Percentiles rank a stretch among this genome's conserved stretches.
Conservation (phyloP, 2,113 vertebrate species). For the Poicephalus gulielmi region DNA sequence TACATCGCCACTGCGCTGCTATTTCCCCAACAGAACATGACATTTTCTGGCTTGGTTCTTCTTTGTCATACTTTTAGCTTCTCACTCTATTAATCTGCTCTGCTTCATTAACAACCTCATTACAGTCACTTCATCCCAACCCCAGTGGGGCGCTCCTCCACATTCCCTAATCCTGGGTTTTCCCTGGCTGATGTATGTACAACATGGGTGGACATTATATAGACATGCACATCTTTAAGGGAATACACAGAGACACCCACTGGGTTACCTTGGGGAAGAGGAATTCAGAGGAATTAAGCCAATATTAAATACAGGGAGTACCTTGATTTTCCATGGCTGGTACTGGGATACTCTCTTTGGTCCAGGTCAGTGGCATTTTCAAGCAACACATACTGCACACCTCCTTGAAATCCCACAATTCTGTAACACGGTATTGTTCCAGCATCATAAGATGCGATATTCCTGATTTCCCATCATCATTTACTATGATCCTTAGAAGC, state of each 20-base stretch:
- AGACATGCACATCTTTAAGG: neutral
- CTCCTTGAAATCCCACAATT: neutral
- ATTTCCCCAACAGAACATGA: neutral
- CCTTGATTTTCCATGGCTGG: neutral
- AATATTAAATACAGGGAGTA: neutral
- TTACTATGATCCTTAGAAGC: neutral
- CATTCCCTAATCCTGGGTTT: neutral
- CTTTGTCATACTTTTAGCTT: neutral
- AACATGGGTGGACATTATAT: fast-evolving
- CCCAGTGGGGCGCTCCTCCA: neutral
- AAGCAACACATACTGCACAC: neutral
- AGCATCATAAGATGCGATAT: neutral
- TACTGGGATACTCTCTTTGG: neutral
- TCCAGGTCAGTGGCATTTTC: fast-evolving
- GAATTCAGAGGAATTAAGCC: neutral
- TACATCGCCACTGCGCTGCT: neutral
- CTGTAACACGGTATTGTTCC: neutral
- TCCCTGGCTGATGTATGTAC: neutral
- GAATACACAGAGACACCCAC: neutral
- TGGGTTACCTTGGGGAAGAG: neutral
- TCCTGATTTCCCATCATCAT: neutral
- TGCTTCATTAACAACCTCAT: fast-evolving
- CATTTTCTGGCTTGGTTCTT: neutral
- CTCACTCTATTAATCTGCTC: neutral
- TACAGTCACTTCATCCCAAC: neutral